A percentile compares a stretch with the other conserved stretches of the same genome.
Conservation (phyloP, 2,797 vertebrate genomes). For the Brachymystax lenok region DNA sequence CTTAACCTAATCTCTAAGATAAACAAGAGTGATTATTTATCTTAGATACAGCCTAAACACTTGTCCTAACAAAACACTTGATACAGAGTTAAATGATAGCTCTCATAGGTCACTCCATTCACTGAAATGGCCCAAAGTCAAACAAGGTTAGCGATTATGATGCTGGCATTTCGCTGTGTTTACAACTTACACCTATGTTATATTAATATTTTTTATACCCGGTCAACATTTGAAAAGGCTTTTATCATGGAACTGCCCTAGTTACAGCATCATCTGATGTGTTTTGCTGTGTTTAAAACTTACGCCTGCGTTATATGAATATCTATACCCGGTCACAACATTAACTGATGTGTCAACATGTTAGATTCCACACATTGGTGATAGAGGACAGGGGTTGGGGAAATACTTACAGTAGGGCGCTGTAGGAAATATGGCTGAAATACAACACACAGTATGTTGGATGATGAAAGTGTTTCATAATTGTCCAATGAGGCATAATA, state of each 20-base stretch:
- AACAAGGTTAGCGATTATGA: neutral
- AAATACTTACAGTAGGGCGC: neutral
- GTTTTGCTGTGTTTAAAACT: neutral
- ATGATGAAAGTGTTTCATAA: neutral
- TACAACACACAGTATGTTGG: neutral
- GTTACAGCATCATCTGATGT: neutral
- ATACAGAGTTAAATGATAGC: neutral
- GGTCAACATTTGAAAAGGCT: neutral
- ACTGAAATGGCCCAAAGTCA: neutral
- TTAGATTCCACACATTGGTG: neutral
- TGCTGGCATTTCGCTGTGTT: neutral
- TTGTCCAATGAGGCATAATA: neutral
- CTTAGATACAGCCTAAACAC: neutral
- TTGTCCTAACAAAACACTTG: neutral
- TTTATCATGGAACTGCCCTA: neutral
- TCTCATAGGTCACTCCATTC: neutral
- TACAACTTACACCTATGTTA: neutral
- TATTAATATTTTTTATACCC: neutral
- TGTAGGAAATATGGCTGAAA: neutral
- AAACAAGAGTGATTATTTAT: neutral
- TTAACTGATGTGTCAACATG: neutral
- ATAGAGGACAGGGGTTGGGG: neutral
- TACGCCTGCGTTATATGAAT: neutral
- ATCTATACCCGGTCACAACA: neutral
- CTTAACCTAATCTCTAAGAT: neutral